A percentile compares a stretch with the other conserved stretches of the same genome.
Conservation (phyloP, 2,113 vertebrate genomes). For the Brachirus orientalis region DNA sequence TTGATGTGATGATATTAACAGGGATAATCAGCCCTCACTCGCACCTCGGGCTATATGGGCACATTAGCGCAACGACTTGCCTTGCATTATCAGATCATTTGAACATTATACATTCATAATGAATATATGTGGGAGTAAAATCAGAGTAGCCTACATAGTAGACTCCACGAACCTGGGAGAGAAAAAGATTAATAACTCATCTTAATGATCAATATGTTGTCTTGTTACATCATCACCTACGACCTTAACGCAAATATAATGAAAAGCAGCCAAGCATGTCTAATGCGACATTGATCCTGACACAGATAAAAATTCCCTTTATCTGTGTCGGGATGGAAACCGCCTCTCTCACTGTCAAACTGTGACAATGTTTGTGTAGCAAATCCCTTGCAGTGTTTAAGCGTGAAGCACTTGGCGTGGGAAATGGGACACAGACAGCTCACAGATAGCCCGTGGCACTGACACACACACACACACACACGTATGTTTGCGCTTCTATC, state of each 20-base stretch:
- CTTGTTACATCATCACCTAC: slow-evolving; percentile 58
- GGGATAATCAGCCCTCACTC: slow-evolving; percentile 67
- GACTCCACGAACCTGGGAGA: slow-evolving; percentile 56
- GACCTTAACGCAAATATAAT: slow-evolving; percentile 33
- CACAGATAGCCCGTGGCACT: slow-evolving; percentile 58
- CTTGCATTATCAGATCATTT: slow-evolving; percentile 69
- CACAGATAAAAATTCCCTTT: neutral
- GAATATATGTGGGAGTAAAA: slow-evolving; percentile 65
- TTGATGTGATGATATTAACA: slow-evolving; percentile 76
- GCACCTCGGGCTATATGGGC: slow-evolving; percentile 59
- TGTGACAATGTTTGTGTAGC: slow-evolving; percentile 66
- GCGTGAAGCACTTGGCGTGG: slow-evolving; percentile 62
- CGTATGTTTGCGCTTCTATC: no score
- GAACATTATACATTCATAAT: slow-evolving; percentile 72
- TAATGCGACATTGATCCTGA: slow-evolving; percentile 25
- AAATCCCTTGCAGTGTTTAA: slow-evolving; percentile 58
- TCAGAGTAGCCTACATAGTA: slow-evolving; percentile 27
- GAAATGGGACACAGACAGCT: slow-evolving; percentile 57
- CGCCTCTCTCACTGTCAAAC: slow-evolving; percentile 43
- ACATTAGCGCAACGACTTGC: slow-evolving; percentile 47
- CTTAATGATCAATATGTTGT: slow-evolving; percentile 43
- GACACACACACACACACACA: slow-evolving; percentile 4
- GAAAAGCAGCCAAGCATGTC: slow-evolving; percentile 11
- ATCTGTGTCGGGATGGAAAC: slow-evolving; percentile 9
- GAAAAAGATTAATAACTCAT: slow-evolving; percentile 55